A percentile compares a stretch with the other conserved stretches of the same genome.
Evolutionary conservation across 1,140 invertebrate species (phyloP).

Genomic region (Asbolus verrucosus): DNA sequence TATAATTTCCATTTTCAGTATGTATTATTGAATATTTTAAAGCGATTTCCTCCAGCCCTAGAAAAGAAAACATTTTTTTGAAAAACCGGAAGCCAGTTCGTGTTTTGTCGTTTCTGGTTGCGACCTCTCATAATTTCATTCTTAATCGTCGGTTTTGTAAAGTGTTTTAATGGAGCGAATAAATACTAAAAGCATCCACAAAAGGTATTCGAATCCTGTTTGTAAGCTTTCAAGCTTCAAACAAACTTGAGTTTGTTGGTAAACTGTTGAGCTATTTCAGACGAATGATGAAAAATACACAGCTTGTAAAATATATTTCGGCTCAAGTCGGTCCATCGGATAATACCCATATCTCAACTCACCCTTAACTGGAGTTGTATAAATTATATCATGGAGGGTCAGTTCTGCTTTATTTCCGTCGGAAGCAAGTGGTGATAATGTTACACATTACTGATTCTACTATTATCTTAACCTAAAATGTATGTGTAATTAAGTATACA

Average conservation of each 20-base stretch:
- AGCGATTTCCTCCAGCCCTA: neutral
- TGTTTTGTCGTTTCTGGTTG: neutral
- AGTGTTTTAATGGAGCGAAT: constrained; percentile 3
- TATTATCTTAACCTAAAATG: constrained; percentile 7
- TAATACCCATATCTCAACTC: constrained; percentile 7
- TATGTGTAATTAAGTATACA: neutral
- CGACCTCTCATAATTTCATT: constrained; percentile 1
- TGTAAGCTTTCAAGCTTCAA: neutral
- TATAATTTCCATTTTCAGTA: too few species aligned
- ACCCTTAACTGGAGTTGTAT: constrained; percentile 15
- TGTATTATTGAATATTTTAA: too few species aligned
- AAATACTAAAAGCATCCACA: neutral
- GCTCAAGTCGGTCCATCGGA: neutral
- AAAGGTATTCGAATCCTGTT: too few species aligned
- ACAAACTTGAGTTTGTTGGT: too few species aligned
- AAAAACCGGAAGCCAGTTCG: neutral
- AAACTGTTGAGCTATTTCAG: too few species aligned
- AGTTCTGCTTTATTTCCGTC: constrained; percentile 27
- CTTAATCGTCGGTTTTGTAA: constrained; percentile 8
- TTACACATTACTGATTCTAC: constrained; percentile 5
- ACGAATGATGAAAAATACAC: constrained; percentile 2
- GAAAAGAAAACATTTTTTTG: too few species aligned
- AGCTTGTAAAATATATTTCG: too few species aligned
- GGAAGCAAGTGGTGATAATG: constrained; percentile 9
- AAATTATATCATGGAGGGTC: constrained; percentile 16